phyloP scores from a whole-genome alignment of 2,113 vertebrate genomes.

The Acrocephalus arundinaceus region DNA sequence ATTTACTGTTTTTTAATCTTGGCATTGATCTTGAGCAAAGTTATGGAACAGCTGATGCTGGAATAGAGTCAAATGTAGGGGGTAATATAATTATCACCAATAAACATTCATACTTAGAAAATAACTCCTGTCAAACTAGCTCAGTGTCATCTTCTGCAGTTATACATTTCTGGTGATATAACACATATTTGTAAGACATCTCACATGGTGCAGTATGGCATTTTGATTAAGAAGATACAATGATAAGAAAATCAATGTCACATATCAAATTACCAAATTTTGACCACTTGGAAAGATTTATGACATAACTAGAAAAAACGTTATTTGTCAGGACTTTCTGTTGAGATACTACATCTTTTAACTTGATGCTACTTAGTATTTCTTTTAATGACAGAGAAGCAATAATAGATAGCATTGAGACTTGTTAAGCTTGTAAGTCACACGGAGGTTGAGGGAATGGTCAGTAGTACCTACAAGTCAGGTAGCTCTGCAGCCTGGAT shows the following conservation, averaged over 20 bases:
- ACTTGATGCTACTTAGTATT: not conserved
- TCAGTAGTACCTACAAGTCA: not conserved
- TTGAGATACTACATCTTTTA: not conserved
- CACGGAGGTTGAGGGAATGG: not conserved
- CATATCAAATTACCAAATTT: not conserved
- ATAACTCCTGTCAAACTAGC: not conserved
- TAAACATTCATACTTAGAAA: not conserved
- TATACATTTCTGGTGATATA: not conserved
- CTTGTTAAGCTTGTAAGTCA: not conserved
- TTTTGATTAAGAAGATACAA: not conserved
- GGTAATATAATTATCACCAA: not conserved
- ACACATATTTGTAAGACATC: not conserved
- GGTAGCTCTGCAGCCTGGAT: not conserved
- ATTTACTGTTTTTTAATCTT: not conserved
- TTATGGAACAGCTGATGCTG: not conserved
- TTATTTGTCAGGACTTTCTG: not conserved
- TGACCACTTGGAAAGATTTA: not conserved
- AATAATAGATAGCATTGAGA: not conserved
- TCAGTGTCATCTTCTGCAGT: not conserved
- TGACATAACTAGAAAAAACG: not conserved
- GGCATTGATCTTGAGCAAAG: not conserved
- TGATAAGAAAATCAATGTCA: not conserved
- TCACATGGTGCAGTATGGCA: not conserved
- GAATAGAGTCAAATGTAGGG: not conserved
- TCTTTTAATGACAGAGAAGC: not conserved